Evolutionary conservation across 2,888 invertebrate species (phyloP), one percentile per base, ranked within the genome.

Genomic region (Sclerodermus sp.): DNA sequence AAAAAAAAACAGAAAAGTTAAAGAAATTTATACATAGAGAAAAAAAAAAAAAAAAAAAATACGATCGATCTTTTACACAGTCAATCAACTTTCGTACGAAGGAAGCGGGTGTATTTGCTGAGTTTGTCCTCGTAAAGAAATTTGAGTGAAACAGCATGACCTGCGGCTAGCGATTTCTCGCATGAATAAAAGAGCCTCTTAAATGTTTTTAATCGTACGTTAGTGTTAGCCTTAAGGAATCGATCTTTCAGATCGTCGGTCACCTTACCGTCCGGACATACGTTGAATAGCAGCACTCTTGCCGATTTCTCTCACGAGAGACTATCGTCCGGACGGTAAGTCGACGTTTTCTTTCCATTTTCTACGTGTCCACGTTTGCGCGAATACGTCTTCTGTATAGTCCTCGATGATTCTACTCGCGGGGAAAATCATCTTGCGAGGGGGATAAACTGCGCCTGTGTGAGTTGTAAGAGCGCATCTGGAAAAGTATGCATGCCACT

Each of bases 281-380:
- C 39, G 13, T 39, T 39, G 16, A 18, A 12, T 17, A 18, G 39
- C 16, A 39, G 10, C 17, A 17, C 13, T 39, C 9, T 39, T 39
- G 16, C 10, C 16, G 18, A 13, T 39, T 14, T 39, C 39, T 14
- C 17, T 39, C 39, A 16, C 18, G 39, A 12, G 39, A 39, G 39
- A 18, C 39, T 10, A 10, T 23, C 23, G 23, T 23, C 23, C 23
- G 23, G 23, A 5, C 8, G 23, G 23, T 23, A 14, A 18, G 44
- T 29, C 23, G 31, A 40, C 50, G 55, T 53, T 53, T 59, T 54
- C 53, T 60, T 65, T 60, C 57, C 56, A 60, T 60, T 64, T 64
- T 62, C 58, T 62, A 62, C 54, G 57, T 62, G 60, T 64, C 60
- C 40, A 49, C 18, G 51, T 57, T 37, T 30, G 57, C 40, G 18